Evolutionary conservation across 2,797 vertebrate species (phyloP).

Genomic region (Tarsius wallacei): DNA sequence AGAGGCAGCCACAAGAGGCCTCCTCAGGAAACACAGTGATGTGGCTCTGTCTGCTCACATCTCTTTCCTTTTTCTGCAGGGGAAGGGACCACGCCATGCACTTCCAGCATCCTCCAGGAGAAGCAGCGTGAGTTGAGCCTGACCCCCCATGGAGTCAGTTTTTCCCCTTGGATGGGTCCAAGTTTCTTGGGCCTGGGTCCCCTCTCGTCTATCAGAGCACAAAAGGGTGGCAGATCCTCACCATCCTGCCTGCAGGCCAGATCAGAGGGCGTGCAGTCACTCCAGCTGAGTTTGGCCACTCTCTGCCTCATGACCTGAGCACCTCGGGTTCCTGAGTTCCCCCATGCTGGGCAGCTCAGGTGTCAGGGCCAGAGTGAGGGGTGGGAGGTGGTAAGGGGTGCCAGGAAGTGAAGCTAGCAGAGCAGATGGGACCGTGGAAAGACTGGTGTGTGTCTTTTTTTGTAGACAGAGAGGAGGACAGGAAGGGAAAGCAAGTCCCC

Average conservation of each 20-base stretch:
- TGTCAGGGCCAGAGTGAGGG: neutral
- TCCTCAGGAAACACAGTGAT: neutral
- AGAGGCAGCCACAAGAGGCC: neutral
- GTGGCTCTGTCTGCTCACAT: neutral
- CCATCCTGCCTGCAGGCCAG: neutral
- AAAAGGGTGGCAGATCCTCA: neutral
- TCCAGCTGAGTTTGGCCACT: neutral
- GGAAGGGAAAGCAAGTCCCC: neutral
- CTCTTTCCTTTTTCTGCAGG: slow-evolving; percentile 69
- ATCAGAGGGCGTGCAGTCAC: neutral
- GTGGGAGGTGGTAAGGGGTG: neutral
- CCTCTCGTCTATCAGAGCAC: neutral
- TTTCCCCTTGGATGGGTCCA: neutral
- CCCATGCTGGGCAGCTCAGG: neutral
- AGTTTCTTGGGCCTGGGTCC: too few relatives aligned
- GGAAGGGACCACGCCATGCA: slow-evolving; percentile 55
- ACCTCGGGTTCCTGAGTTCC: neutral
- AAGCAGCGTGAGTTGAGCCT: slow-evolving; percentile 84
- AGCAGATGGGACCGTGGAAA: neutral
- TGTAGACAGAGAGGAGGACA: rapidly evolving
- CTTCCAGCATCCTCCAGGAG: slow-evolving; percentile 83
- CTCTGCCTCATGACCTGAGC: neutral
- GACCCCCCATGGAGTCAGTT: neutral
- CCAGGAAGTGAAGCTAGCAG: neutral
- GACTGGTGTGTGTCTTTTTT: neutral